phyloP scores from a whole-genome alignment of 2,797 vertebrate species.

The Bufotes viridis region DNA sequence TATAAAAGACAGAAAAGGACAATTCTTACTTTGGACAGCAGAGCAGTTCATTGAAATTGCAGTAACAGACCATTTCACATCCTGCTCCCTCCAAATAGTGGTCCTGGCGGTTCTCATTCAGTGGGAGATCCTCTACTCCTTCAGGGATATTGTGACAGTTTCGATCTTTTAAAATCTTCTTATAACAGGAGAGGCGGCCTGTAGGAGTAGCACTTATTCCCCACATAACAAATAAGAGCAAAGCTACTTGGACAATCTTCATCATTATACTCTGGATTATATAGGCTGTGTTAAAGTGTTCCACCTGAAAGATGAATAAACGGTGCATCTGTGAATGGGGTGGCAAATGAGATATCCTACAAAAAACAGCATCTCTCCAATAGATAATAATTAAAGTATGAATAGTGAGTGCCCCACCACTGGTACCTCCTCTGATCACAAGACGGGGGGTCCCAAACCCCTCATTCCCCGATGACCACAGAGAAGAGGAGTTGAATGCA shows the following conservation, averaged over 20 bases:
- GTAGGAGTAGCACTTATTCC: conserved; percentile 63
- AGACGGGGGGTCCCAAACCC: no score
- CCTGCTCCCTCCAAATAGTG: conserved; percentile 79
- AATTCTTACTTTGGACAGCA: conserved; percentile 83
- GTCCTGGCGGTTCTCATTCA: conserved; percentile 67
- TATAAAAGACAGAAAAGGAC: background rate
- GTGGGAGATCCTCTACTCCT: conserved; percentile 66
- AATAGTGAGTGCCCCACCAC: no score
- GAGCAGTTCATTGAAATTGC: conserved; percentile 78
- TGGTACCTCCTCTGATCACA: no score
- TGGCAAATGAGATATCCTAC: no score
- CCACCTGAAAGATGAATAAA: conserved; percentile 29
- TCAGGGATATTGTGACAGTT: conserved; percentile 73
- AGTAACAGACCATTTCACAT: conserved; percentile 82
- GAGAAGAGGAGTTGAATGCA: no score
- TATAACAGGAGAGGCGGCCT: conserved; percentile 74
- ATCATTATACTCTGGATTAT: conserved; percentile 61
- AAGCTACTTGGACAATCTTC: conserved; percentile 63
- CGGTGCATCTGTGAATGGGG: background rate
- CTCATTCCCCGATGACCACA: no score
- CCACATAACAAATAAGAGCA: conserved; percentile 69
- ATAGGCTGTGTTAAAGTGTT: background rate
- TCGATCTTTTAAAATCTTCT: conserved; percentile 71
- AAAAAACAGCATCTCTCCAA: no score
- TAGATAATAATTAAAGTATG: no score